These are phyloP conservation scores for Lutjanus erythropterus DNA, from an alignment of 2,113 vertebrate genomes.

Conservation along the genomic window DNA sequence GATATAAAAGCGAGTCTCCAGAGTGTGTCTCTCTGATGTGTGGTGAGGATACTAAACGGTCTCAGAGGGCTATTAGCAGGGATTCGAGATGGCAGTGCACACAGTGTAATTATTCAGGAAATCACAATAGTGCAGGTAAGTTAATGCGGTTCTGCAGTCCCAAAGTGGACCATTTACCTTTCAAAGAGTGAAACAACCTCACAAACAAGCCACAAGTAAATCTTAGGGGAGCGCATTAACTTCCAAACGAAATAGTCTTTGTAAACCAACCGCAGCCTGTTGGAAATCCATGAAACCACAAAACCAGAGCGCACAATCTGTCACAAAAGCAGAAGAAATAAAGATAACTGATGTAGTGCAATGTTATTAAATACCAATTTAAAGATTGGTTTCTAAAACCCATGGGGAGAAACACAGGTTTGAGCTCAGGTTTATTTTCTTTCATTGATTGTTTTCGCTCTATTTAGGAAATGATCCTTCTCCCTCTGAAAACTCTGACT, in stretches of 20 bases:
- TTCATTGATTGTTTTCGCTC: slow-evolving; percentile 69
- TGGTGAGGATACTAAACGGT: slow-evolving; percentile 45
- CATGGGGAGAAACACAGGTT: slow-evolving; percentile 40
- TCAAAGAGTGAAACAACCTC: slow-evolving; percentile 51
- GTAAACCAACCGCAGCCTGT: slow-evolving; percentile 32
- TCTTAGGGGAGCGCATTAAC: slow-evolving; percentile 45
- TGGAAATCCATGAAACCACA: slow-evolving; percentile 53
- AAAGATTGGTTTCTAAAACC: slow-evolving; percentile 52
- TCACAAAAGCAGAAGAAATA: slow-evolving; percentile 43
- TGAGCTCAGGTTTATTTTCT: slow-evolving; percentile 54
- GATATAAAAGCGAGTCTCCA: slow-evolving; percentile 18
- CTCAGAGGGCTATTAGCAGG: slow-evolving; percentile 48
- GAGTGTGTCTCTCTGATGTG: slow-evolving; percentile 53
- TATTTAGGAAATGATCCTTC: slow-evolving; percentile 64
- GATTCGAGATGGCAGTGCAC: slow-evolving; percentile 50
- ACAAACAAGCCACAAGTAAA: slow-evolving; percentile 50
- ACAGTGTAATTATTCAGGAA: slow-evolving; percentile 63
- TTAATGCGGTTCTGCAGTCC: slow-evolving; percentile 44
- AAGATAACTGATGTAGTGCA: slow-evolving; percentile 46
- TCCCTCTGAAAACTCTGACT: slow-evolving; percentile 70
- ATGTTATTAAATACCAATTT: slow-evolving; percentile 62
- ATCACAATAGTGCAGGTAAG: slow-evolving; percentile 64
- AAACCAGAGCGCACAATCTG: slow-evolving; percentile 41
- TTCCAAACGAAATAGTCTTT: slow-evolving; percentile 60
- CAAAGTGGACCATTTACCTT: slow-evolving; percentile 57